Percentiles rank a stretch among this genome's conserved stretches.
These are phyloP conservation scores for Anaspis maculata DNA, from an alignment of 2,888 invertebrate genomes.

Conservation along the genomic window DNA sequence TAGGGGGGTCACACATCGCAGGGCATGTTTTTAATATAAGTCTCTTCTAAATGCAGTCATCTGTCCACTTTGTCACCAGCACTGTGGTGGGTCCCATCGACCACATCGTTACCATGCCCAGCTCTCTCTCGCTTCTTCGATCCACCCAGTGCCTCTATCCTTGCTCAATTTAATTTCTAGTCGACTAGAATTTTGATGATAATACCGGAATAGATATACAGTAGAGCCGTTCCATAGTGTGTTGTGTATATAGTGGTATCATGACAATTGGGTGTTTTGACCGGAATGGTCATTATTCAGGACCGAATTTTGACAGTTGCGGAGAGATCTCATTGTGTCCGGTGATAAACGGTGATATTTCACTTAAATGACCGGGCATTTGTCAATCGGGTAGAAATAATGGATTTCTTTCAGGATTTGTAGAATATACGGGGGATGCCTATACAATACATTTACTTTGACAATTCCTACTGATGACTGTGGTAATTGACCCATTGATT, in stretches of 20 bases:
- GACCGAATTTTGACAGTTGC: conserved; percentile 33
- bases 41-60: conserved; percentile 36
- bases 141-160: conserved; percentile 8
- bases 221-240: too few relatives aligned
- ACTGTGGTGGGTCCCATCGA: conserved; percentile 38
- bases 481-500: too few relatives aligned
- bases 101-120: conserved; percentile 25
- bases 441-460: too few relatives aligned
- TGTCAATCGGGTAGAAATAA: conserved; percentile 2
- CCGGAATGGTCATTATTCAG: conserved; percentile 37
- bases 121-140: conserved; percentile 19
- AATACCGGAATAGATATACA: conserved; percentile 17
- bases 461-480: too few relatives aligned
- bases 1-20: conserved; percentile 22
- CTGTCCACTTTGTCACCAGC: conserved; percentile 42
- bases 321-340: conserved; percentile 30
- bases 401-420: too few relatives aligned
- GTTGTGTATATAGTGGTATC: too few relatives aligned
- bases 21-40: conserved; percentile 25
- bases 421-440: too few relatives aligned
- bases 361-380: conserved; percentile 12
- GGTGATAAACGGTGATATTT: conserved; percentile 21
- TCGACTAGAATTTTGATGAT: conserved; percentile 5
- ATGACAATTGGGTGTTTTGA: conserved; percentile 39
- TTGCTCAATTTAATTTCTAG: conserved; percentile 22